Evolutionary conservation across 2,888 invertebrate species (phyloP), one percentile per base, ranked within the genome.

Genomic region (Microplitis manilae): DNA sequence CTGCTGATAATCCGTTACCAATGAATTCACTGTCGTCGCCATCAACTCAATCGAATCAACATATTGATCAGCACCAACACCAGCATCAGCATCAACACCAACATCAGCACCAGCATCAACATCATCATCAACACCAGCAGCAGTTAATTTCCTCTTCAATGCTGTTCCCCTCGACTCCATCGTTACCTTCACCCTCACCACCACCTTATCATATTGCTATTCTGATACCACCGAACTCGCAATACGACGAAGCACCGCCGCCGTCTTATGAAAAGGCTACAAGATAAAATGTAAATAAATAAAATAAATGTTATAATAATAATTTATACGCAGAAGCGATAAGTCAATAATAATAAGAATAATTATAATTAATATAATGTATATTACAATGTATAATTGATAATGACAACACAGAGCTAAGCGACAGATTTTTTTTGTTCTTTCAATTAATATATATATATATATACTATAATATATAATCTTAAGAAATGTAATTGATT

Each of bases 151-250:
- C 65, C 1, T 65, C 65, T 13, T 65, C 65, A 65, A 30, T 65
- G 30, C 30, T 30, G 5, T 65, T 65, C 20, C 20, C 62, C 13
- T 38, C 65, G 30, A 79, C 89, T 50, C 76, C 79, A 5, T 77
- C 80, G 0, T 79, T 78, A 5, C 77, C 78, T 8, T 80, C 81
- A n/a, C 86, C 81, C 6, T 93, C 92, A 6, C 94, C 95, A 20
- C 96, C 96, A n/a, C 95, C 96, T 8, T 96, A 96, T 91, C 95
- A 95, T 91, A 94, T 95, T 90, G 95, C 96, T 62, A 94, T 96
- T 85, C 91, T 95, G 83, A 92, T 95, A 86, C 94, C 95, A 75
- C 92, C 92, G 72, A 83, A 84, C 77, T 80, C 84, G 2, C 80
- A 84, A 65, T 90, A 92, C 80, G 93, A 92, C 80, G 93, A 93